phyloP scores from a whole-genome alignment of 2,113 vertebrate genomes.

The Melierax canorus region DNA sequence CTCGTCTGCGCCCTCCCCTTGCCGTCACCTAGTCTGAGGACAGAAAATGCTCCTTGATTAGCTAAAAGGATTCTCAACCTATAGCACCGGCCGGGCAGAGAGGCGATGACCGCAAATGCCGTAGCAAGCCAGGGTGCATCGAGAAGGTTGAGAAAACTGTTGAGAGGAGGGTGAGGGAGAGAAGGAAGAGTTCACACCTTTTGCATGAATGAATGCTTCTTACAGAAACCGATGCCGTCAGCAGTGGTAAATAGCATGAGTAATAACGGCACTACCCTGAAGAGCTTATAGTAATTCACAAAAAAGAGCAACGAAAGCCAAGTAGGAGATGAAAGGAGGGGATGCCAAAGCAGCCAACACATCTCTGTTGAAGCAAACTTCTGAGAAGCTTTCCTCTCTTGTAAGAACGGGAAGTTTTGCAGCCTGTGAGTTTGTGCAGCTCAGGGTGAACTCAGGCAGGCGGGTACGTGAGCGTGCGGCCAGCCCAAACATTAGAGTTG shows the following conservation, averaged over 20 bases:
- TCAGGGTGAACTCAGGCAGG: not conserved
- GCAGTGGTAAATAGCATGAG: constrained; percentile 10
- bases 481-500: not conserved
- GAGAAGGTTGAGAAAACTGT: not conserved
- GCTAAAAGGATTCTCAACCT: rapidly evolving
- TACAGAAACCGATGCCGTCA: constrained; percentile 52
- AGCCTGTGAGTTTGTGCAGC: not conserved
- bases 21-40: not conserved
- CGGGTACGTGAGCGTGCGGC: rapidly evolving
- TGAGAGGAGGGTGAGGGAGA: constrained; percentile 25
- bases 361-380: not conserved
- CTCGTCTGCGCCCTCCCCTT: rapidly evolving
- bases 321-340: not conserved
- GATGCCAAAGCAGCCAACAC: not conserved
- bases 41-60: not conserved
- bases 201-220: constrained; percentile 10
- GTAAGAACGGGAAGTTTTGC: not conserved
- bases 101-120: not conserved
- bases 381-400: not conserved
- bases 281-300: not conserved
- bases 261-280: not conserved
- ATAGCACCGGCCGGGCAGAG: not conserved
- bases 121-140: rapidly evolving
- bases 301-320: not conserved
- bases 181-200: constrained; percentile 44